Evolutionary conservation across 1,140 invertebrate species (phyloP).

Genomic region (Octopus sinensis): DNA sequence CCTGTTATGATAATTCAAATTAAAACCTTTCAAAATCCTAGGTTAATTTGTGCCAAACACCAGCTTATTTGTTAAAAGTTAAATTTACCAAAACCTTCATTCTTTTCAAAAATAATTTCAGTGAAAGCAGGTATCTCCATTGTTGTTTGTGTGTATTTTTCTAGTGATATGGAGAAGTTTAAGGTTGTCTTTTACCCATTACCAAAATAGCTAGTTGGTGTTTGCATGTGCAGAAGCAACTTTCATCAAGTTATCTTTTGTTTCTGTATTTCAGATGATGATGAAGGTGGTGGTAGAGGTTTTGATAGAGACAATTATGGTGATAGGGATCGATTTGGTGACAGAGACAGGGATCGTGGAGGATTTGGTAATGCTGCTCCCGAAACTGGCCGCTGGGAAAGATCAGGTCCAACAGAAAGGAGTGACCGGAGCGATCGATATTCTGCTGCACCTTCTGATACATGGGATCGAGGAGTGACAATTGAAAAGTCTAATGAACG

Average conservation of each 20-base stretch:
- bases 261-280: constrained; percentile 32
- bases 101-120: too few species aligned
- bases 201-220: too few species aligned
- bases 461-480: neutral
- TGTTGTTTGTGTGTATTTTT: too few species aligned
- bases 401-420: constrained; percentile 39
- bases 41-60: too few species aligned
- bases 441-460: neutral
- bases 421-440: constrained; percentile 18
- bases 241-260: neutral
- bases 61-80: too few species aligned
- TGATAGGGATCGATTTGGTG: constrained; percentile 47
- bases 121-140: too few species aligned
- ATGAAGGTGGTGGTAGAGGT: constrained; percentile 32
- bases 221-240: too few species aligned
- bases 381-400: constrained; percentile 49
- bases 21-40: too few species aligned
- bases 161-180: too few species aligned
- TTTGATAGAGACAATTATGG: constrained; percentile 29
- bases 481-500: neutral
- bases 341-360: constrained; percentile 25
- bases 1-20: neutral
- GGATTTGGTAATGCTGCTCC: constrained; percentile 9
- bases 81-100: too few species aligned
- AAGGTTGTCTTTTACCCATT: too few species aligned